Evolutionary conservation across 2,797 vertebrate genomes (phyloP), one percentile per base, ranked within the genome.

Genomic region (Microctenopoma stevenorrisi): DNA sequence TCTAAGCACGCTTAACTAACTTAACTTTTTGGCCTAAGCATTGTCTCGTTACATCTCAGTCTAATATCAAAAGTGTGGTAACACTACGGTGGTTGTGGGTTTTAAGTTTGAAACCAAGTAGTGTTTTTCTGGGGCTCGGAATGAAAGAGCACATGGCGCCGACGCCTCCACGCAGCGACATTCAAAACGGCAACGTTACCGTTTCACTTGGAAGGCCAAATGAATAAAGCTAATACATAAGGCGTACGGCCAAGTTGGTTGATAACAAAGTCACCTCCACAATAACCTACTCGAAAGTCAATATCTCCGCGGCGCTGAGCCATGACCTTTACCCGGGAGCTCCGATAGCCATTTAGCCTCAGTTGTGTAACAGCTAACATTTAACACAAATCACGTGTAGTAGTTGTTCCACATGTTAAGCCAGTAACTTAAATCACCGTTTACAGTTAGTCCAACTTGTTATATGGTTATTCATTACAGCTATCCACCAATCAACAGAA

Each of bases 121-220:
- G 2, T n/a, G 11, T 25, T 14, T 35, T 15, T 46, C 10, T 38
- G 28, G 30, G 16, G 18, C 40, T 54, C 47, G 52, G 57, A 58
- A 40, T 70, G 52, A 53, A 49, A 33, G 75, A 92, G 87, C 91
- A 93, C 91, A 88, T 93, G 91, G 90, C 83, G 76, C 28, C 64
- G 64, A 47, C 50, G 50, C 64, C 64, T 75, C 50, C 51, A 2
- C 48, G 40, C 62, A 18, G 35, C 42, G 12, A 66, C n/a, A 22
- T 22, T 43, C 2, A 37, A 14, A 57, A 7, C 28, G 35, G 6
- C 4, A 0, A 15, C 13, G 40, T 42, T 15, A 2, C 5, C 3
- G 2, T 42, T 51, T 26, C 3, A 42, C 10, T 7, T 14, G 0
- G 0, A 38, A 1, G 0, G 10, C 10, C 0, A 1, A 22, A 22